A percentile compares a stretch with the other conserved stretches of the same genome.
Evolutionary conservation across 1,140 invertebrate genomes (phyloP).

Genomic region (Conus betulinus): DNA sequence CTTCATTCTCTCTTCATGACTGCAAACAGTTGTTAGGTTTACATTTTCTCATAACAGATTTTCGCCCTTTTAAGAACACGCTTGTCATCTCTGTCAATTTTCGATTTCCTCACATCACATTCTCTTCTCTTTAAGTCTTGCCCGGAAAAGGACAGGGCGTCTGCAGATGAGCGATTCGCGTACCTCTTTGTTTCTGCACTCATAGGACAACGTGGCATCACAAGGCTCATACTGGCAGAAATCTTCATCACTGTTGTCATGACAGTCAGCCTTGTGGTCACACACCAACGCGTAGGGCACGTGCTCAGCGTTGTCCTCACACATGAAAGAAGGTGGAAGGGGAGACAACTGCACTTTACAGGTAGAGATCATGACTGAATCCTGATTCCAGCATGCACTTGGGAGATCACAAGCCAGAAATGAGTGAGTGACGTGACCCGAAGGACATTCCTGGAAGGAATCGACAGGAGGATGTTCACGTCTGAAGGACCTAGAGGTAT

Average conservation of each 20-base stretch:
- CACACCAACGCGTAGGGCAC: constrained; percentile 20
- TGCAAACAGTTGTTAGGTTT: too few species aligned
- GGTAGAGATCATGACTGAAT: not conserved
- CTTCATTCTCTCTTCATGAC: too few species aligned
- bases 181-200: not conserved
- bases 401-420: constrained; percentile 4
- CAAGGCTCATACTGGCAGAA: not conserved
- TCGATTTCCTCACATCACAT: too few species aligned
- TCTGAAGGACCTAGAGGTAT: not conserved
- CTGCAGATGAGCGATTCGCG: not conserved
- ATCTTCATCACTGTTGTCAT: constrained; percentile 11
- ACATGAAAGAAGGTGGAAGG: constrained; percentile 3
- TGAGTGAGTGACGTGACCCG: not conserved
- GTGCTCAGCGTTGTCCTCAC: not conserved
- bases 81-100: too few species aligned
- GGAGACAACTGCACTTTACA: not conserved
- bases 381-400: not conserved
- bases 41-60: too few species aligned
- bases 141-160: not conserved
- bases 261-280: constrained; percentile 19
- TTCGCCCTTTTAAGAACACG: too few species aligned
- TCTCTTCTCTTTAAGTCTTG: not conserved
- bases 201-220: not conserved
- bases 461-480: too few species aligned
- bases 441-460: not conserved